A percentile compares a stretch with the other conserved stretches of the same genome.
Evolutionary conservation across 1,140 invertebrate species (phyloP).

Genomic region (Parasteatoda tepidariorum): DNA sequence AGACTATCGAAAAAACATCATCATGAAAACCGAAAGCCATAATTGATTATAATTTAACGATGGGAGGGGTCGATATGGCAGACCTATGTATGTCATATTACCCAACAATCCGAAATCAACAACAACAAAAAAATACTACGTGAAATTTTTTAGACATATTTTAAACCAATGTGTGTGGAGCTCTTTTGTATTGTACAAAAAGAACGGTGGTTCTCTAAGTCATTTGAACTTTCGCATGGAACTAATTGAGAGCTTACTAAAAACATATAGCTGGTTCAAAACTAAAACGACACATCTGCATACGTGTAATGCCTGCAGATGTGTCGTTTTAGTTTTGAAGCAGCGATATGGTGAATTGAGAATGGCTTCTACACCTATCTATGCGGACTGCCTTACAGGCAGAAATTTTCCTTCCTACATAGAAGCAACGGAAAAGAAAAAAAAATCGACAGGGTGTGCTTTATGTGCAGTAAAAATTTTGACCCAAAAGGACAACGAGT

Average conservation of each 20-base stretch:
- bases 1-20: neutral
- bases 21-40: neutral
- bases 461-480: neutral
- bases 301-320: too few species aligned
- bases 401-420: neutral
- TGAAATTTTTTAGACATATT: conserved; percentile 14
- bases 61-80: conserved; percentile 15
- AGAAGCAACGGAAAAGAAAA: neutral
- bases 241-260: neutral
- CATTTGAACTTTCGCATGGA: neutral
- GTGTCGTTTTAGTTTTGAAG: too few species aligned
- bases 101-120: neutral
- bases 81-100: conserved; percentile 11
- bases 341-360: neutral
- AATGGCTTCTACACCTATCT: neutral
- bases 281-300: too few species aligned
- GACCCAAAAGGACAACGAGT: neutral
- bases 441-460: neutral
- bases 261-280: too few species aligned
- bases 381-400: neutral
- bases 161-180: conserved; percentile 1
- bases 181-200: conserved; percentile 13
- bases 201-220: neutral
- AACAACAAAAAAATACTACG: conserved; percentile 18
- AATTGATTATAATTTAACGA: neutral